phyloP scores from a whole-genome alignment of 1,140 invertebrate species.

The Drosophila auraria region DNA sequence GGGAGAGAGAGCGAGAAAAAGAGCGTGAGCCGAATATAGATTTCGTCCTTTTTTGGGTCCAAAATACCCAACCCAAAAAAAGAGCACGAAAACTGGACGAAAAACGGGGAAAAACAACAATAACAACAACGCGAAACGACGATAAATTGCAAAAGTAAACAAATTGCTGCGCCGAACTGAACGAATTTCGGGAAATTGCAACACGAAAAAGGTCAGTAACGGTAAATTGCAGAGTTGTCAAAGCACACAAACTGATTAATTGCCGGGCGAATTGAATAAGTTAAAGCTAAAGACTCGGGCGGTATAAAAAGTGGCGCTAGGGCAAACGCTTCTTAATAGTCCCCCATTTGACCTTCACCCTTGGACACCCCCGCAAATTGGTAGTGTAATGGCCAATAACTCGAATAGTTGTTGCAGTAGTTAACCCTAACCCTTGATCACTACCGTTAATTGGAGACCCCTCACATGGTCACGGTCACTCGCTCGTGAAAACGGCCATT shows the following conservation, averaged over 20 bases:
- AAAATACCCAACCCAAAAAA: slow-evolving; percentile 59
- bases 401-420: slow-evolving; percentile 8
- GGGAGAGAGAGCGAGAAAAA: slow-evolving; percentile 8
- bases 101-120: slow-evolving; percentile 57
- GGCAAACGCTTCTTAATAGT: slow-evolving; percentile 24
- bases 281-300: slow-evolving; percentile 3
- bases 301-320: slow-evolving; percentile 1
- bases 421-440: slow-evolving; percentile 43
- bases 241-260: slow-evolving; percentile 25
- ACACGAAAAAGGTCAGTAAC: slow-evolving; percentile 44
- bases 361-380: slow-evolving; percentile 43
- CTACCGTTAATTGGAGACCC: slow-evolving; percentile 22
- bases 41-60: slow-evolving; percentile 43
- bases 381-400: slow-evolving; percentile 16
- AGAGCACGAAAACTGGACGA: slow-evolving; percentile 66
- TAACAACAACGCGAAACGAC: slow-evolving; percentile 20
- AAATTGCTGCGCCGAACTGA: slow-evolving; percentile 63
- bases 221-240: slow-evolving; percentile 27
- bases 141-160: slow-evolving; percentile 70
- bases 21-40: slow-evolving; percentile 19
- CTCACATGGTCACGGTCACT: slow-evolving; percentile 36
- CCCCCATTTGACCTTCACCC: slow-evolving; percentile 47
- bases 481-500: slow-evolving; percentile 30
- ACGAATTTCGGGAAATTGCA: slow-evolving; percentile 40
- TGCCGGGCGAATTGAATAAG: slow-evolving; percentile 13